These are phyloP conservation scores for Ophion slaviceki DNA, from an alignment of 2,888 invertebrate species.

Conservation along the genomic window DNA sequence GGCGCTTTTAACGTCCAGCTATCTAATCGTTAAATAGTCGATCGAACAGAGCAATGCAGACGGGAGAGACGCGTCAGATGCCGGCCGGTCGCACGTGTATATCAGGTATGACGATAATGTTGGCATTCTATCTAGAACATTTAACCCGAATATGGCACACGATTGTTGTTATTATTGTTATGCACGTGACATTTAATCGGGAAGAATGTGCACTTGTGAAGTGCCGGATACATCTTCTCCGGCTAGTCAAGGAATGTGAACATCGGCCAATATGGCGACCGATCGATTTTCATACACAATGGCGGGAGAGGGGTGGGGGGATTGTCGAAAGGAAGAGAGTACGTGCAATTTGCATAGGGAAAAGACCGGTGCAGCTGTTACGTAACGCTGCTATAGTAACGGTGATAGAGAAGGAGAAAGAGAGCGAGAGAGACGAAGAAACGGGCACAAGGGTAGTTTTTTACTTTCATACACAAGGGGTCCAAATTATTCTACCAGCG, in stretches of 20 bases:
- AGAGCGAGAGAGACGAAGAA: conserved; percentile 4
- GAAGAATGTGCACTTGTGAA: conserved; percentile 16
- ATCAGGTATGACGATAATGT: conserved; percentile 66
- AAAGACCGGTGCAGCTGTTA: conserved; percentile 61
- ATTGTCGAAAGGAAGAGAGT: conserved; percentile 5
- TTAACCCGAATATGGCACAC: conserved; percentile 14
- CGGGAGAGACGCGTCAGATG: conserved; percentile 64
- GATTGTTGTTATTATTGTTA: conserved; percentile 17
- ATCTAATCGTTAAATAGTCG: conserved; percentile 3
- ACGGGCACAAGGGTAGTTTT: neutral
- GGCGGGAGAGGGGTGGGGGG: neutral
- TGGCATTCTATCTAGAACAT: conserved; percentile 34
- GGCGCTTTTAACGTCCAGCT: neutral
- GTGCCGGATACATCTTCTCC: conserved; percentile 4
- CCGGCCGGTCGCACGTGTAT: conserved; percentile 68
- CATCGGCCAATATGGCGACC: conserved; percentile 44
- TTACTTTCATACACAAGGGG: neutral
- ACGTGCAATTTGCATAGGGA: conserved; percentile 70
- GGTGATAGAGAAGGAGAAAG: neutral
- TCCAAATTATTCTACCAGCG: neutral
- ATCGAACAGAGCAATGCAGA: conserved; percentile 67
- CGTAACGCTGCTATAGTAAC: conserved; percentile 21
- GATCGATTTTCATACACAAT: conserved; percentile 68
- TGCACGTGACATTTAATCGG: conserved; percentile 24
- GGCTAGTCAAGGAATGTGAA: conserved; percentile 16